Evolutionary conservation across 37 sponge, comb jelly and placozoan genomes (phyloP).

Genomic region (Aphrocallistes beatrix): DNA sequence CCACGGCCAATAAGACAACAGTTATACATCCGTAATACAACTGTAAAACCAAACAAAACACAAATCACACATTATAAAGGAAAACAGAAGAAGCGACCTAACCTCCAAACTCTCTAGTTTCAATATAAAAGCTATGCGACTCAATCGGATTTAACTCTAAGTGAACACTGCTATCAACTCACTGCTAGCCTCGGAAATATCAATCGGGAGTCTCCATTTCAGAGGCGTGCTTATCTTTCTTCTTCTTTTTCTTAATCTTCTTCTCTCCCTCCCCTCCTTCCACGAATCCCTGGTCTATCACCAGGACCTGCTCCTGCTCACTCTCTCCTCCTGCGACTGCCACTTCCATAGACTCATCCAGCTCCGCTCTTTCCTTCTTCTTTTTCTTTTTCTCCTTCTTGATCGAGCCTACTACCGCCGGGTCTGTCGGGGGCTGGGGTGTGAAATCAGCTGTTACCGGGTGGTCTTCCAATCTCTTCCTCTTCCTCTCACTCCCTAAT

Average conservation of each 20-base stretch:
- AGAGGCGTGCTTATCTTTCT: constrained; percentile 27
- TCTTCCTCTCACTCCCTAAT: neutral
- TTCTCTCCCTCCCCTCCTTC: neutral
- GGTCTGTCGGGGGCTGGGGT: neutral
- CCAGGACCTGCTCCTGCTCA: neutral
- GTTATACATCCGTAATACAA: constrained; percentile 12
- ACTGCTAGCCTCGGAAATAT: neutral
- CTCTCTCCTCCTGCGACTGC: neutral
- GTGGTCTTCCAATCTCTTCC: neutral
- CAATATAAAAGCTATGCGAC: neutral
- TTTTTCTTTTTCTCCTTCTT: constrained; percentile 34
- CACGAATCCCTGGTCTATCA: neutral
- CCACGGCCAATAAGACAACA: neutral
- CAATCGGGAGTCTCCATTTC: neutral
- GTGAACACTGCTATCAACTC: constrained; percentile 11
- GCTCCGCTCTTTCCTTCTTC: constrained; percentile 12
- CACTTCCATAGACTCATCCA: neutral
- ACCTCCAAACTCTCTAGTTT: neutral
- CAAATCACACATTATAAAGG: neutral
- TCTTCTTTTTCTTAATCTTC: constrained; percentile 43
- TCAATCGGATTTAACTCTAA: neutral
- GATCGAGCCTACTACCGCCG: neutral
- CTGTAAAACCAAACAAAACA: constrained; percentile 6
- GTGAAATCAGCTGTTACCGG: constrained; percentile 13
- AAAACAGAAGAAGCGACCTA: no score